A percentile compares a stretch with the other conserved stretches of the same genome.
Evolutionary conservation across 2,888 invertebrate genomes (phyloP).

Genomic region (Hydroisotoma schaefferi): DNA sequence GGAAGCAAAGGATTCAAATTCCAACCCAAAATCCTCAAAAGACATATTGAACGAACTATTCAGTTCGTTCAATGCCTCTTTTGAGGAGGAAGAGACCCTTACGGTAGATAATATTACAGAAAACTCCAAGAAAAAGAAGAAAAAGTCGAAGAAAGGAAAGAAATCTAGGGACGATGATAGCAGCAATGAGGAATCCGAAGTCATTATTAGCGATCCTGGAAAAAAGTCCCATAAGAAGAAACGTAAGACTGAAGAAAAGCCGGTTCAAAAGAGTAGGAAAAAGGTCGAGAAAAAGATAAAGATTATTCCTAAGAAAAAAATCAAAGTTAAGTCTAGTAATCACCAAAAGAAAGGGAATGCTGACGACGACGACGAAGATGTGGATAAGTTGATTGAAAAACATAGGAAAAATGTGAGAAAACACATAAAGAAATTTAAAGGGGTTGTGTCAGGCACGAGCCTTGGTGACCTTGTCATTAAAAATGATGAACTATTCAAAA

Average conservation of each 20-base stretch:
- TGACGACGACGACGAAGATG: constrained; percentile 5
- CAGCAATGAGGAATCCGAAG: constrained; percentile 1
- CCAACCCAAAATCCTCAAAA: constrained; percentile 62
- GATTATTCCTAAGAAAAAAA: constrained; percentile 39
- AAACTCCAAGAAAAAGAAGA: constrained; percentile 16
- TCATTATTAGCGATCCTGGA: neutral
- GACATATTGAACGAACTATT: constrained; percentile 81
- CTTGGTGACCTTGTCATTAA: constrained; percentile 7
- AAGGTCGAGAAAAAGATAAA: constrained; percentile 24
- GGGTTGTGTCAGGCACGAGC: neutral
- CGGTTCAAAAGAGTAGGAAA: neutral
- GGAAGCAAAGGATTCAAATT: neutral
- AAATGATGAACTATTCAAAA: constrained; percentile 5
- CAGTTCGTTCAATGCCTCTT: constrained; percentile 42
- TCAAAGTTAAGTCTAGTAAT: constrained; percentile 52
- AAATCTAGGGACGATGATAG: constrained; percentile 49
- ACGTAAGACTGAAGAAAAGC: neutral
- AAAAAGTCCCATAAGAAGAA: neutral
- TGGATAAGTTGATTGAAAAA: constrained; percentile 9
- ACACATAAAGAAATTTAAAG: constrained; percentile 5
- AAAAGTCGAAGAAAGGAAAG: constrained; percentile 50
- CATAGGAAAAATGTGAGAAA: constrained; percentile 6
- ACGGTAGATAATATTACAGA: constrained; percentile 46
- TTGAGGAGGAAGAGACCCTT: constrained; percentile 50
- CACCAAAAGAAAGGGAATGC: constrained; percentile 23